A percentile compares a stretch with the other conserved stretches of the same genome.
Evolutionary conservation across 1,140 invertebrate genomes (phyloP).

Genomic region (Helicoverpa zea): DNA sequence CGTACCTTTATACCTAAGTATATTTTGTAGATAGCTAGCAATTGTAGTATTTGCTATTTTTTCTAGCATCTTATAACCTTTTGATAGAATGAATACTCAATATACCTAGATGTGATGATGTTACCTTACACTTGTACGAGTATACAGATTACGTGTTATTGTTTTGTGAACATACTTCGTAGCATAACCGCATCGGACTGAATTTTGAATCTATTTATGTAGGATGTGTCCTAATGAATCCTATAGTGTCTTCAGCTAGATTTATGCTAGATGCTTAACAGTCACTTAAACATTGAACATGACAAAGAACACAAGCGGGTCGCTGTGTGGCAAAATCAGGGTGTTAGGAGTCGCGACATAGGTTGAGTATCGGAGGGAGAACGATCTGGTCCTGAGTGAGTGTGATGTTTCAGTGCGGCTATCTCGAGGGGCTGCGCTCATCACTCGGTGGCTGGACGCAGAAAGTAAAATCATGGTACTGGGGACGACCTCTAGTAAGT

Average conservation of each 20-base stretch:
- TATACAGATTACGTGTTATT: constrained; percentile 30
- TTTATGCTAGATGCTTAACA: constrained; percentile 60
- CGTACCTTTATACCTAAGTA: constrained; percentile 41
- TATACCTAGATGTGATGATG: constrained; percentile 29
- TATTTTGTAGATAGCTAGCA: constrained; percentile 45
- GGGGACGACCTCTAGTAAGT: constrained; percentile 98
- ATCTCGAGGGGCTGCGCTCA: constrained; percentile 96
- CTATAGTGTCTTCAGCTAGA: constrained; percentile 52
- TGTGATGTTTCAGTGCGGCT: constrained; percentile 92
- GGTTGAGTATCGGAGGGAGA: constrained; percentile 50
- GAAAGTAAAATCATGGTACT: constrained; percentile 98
- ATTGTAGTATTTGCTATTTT: constrained; percentile 47
- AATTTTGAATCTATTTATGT: constrained; percentile 37
- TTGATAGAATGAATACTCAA: constrained; percentile 33
- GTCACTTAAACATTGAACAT: constrained; percentile 60
- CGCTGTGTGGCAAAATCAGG: constrained; percentile 32
- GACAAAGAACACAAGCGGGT: constrained; percentile 57
- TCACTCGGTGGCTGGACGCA: constrained; percentile 96
- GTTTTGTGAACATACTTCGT: constrained; percentile 26
- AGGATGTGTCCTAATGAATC: constrained; percentile 33
- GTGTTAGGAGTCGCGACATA: constrained; percentile 42
- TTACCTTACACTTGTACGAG: constrained; percentile 35
- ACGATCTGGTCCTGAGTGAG: constrained; percentile 80
- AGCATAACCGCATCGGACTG: constrained; percentile 42
- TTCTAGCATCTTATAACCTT: constrained; percentile 36